Conservation (phyloP, 2,888 invertebrate genomes). For the Neoascia interrupta region DNA sequence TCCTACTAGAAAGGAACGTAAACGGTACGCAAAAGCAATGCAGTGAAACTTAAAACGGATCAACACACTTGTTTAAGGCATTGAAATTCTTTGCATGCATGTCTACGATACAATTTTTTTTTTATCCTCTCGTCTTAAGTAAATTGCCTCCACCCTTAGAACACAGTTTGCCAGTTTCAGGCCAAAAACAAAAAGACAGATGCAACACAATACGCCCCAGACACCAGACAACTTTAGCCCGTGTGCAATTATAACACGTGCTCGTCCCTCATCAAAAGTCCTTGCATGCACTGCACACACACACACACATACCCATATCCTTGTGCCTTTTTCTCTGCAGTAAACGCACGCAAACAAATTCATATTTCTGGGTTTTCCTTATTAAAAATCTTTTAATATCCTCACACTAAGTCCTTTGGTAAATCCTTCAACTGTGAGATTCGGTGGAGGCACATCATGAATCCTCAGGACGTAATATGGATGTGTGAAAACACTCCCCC, state of each 20-base stretch:
- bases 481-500: background rate
- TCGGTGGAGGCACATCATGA: slow-evolving; percentile 9
- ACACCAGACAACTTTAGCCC: slow-evolving; percentile 39
- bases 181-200: slow-evolving; percentile 44
- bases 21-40: no score
- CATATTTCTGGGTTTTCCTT: slow-evolving; percentile 46
- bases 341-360: slow-evolving; percentile 40
- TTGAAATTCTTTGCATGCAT: no score
- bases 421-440: slow-evolving; percentile 49
- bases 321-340: background rate
- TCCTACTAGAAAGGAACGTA: no score
- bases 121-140: slow-evolving; percentile 38
- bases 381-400: slow-evolving; percentile 68
- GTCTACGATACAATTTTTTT: slow-evolving; percentile 32
- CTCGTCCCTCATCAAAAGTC: slow-evolving; percentile 23
- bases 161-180: slow-evolving; percentile 1
- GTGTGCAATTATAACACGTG: slow-evolving; percentile 62
- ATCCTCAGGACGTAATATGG: slow-evolving; percentile 35
- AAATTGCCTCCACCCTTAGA: slow-evolving; percentile 36
- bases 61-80: no score
- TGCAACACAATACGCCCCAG: slow-evolving; percentile 34
- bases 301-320: no score
- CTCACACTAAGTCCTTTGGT: slow-evolving; percentile 58
- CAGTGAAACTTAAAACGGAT: no score
- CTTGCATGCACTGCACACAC: slow-evolving; percentile 13